A percentile compares a stretch with the other conserved stretches of the same genome.
These are phyloP conservation scores for Altica lythri DNA, from an alignment of 2,888 invertebrate species.

Conservation along the genomic window DNA sequence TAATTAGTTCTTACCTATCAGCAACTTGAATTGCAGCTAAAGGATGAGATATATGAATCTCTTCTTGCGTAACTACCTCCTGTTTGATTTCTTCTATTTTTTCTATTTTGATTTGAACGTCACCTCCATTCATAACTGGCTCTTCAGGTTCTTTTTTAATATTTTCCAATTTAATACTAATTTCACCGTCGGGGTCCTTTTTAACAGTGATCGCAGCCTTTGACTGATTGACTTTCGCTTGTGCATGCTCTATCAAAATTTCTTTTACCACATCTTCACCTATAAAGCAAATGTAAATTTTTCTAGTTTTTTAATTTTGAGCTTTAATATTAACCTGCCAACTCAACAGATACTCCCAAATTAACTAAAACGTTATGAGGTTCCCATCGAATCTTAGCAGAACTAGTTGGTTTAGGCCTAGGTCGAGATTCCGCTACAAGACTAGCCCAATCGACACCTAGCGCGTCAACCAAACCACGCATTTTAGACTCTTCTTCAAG, in stretches of 20 bases:
- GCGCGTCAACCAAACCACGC: slow-evolving; percentile 82
- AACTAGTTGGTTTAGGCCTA: slow-evolving; percentile 59
- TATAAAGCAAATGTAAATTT: slow-evolving; percentile 55
- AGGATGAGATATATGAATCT: slow-evolving; percentile 56
- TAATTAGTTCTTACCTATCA: slow-evolving; percentile 55
- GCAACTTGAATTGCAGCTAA: slow-evolving; percentile 68
- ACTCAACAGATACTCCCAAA: slow-evolving; percentile 71
- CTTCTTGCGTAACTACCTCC: slow-evolving; percentile 30
- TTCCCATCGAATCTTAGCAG: slow-evolving; percentile 77
- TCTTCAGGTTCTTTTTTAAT: slow-evolving; percentile 39
- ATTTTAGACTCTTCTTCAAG: slow-evolving; percentile 79
- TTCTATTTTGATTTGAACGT: slow-evolving; percentile 22
- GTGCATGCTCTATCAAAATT: slow-evolving; percentile 54
- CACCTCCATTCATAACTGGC: slow-evolving; percentile 17
- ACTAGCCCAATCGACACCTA: slow-evolving; percentile 95
- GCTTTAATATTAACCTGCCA: slow-evolving; percentile 67
- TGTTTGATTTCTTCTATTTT: slow-evolving; percentile 19
- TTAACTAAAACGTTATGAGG: slow-evolving; percentile 78
- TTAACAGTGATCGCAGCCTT: slow-evolving; percentile 32
- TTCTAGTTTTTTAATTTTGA: neutral
- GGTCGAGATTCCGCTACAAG: slow-evolving; percentile 78
- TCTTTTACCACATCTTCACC: slow-evolving; percentile 66
- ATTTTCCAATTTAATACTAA: slow-evolving; percentile 36
- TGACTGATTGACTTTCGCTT: slow-evolving; percentile 45
- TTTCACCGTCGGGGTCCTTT: slow-evolving; percentile 18